phyloP scores from a whole-genome alignment of 2,797 vertebrate genomes.

The Pipistrellus pipistrellus region DNA sequence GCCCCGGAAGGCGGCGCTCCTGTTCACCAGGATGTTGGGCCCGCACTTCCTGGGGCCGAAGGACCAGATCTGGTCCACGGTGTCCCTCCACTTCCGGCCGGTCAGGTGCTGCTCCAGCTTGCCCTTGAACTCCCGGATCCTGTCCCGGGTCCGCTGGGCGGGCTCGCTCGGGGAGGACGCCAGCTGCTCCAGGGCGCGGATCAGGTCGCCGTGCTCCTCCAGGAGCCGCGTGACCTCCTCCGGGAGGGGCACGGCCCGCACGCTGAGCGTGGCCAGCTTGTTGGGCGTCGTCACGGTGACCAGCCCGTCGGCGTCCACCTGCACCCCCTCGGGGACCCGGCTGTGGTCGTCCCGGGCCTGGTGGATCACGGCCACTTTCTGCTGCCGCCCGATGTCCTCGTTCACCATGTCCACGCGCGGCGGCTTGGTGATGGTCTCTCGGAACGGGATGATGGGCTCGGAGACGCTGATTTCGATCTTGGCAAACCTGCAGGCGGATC shows the following conservation, averaged over 20 bases:
- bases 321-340: conserved; percentile 92
- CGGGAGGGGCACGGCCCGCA: conserved; percentile 94
- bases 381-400: conserved; percentile 96
- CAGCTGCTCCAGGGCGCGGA: conserved; percentile 94
- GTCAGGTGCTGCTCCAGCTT: conserved; percentile 92
- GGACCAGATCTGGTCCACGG: conserved; percentile 94
- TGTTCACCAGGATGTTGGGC: conserved; percentile 95
- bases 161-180: conserved; percentile 92
- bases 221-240: conserved; percentile 93
- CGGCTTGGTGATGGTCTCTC: conserved; percentile 96
- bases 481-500: conserved; percentile 92
- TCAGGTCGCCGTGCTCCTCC: conserved; percentile 93
- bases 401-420: conserved; percentile 99
- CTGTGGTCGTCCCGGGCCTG: conserved; percentile 94
- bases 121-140: conserved; percentile 91
- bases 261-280: conserved; percentile 92
- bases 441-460: conserved; percentile 96
- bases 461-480: conserved; percentile 95
- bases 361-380: conserved; percentile 96
- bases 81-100: conserved; percentile 95
- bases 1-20: conserved; percentile 90
- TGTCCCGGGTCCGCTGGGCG: conserved; percentile 90
- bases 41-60: conserved; percentile 97
- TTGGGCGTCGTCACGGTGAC: conserved; percentile 95
- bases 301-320: conserved; percentile 93